Base-by-base conservation (phyloP, 2,797 vertebrate species). In the Pelochelys cantorii region DNA sequence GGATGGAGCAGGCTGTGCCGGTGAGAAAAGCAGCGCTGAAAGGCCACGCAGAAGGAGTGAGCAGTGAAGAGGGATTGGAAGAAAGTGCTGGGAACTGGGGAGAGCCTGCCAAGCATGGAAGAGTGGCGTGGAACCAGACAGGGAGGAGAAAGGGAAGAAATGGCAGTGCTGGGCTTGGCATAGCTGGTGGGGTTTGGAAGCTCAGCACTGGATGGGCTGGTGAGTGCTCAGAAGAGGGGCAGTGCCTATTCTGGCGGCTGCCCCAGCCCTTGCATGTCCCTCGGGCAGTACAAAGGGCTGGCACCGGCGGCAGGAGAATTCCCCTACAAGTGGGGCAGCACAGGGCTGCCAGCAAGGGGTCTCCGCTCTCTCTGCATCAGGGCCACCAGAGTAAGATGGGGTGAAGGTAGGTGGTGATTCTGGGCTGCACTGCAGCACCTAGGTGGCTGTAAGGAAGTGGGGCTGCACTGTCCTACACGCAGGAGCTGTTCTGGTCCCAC, bases 41-140 rank as follows among this genome's bases (percentile, higher is more conserved):
- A 94, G 11, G 54, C 75, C 10, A 87, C 25, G 56, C 34, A 94
- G 91, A 92, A 96, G 25, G 20, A 85, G 42, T 42, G 68, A 85
- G 48, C 27, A 31, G n/a, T 84, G 93, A 79, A 79, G 55, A 83
- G 29, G 17, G 92, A 83, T 37, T 86, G 37, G 59, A 94, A 90
- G 48, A 42, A 87, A 23, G 78, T 18, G 37, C 83, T 86, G 25
- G 60, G 18, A 82, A 65, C 74, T 17, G 93, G 1, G 93, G 93
- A 82, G 27, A 34, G 20, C 90, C 94, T 96, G 89, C 52, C 60
- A 59, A 11, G 62, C 27, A 60, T 0, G 2, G 52, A 56, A 93
- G 9, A 74, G 23, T 65, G 62, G 31, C 31, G 6, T 65, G 62
- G 92, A 95, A 56, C 29, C 91, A 91, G 93, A 56, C 11, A 88